Conservation (phyloP, 2,113 vertebrate species). For the Tenrec ecaudatus region DNA sequence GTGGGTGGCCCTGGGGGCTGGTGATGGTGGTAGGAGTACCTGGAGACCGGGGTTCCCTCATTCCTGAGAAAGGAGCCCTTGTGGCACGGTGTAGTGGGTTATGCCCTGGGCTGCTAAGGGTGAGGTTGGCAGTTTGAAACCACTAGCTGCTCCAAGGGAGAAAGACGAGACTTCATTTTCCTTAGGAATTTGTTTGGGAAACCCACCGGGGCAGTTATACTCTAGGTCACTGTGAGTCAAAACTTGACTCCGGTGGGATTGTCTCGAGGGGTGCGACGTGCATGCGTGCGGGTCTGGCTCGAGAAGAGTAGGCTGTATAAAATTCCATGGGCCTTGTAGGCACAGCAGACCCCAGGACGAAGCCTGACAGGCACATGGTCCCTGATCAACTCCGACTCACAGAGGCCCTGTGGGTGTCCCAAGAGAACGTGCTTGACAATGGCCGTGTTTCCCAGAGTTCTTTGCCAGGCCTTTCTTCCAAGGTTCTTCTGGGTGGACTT, state of each 20-base stretch:
- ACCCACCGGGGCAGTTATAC: too few relatives aligned
- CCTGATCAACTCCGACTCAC: neutral
- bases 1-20: neutral
- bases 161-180: too few relatives aligned
- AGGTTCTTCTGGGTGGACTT: neutral
- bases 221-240: too few relatives aligned
- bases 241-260: neutral
- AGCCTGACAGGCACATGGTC: neutral
- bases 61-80: neutral
- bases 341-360: neutral
- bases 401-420: neutral
- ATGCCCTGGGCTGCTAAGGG: neutral
- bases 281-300: neutral
- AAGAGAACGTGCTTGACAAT: neutral
- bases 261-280: neutral
- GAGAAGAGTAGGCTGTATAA: neutral
- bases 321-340: fast-evolving
- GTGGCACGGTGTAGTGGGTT: fast-evolving
- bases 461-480: neutral
- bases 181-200: too few relatives aligned
- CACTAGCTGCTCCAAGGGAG: too few relatives aligned
- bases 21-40: too few relatives aligned
- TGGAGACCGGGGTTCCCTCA: fast-evolving
- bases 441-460: neutral
- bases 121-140: too few relatives aligned